These are phyloP conservation scores for Lysiphlebus fabarum DNA, from an alignment of 1,140 invertebrate genomes.

Conservation along the genomic window DNA sequence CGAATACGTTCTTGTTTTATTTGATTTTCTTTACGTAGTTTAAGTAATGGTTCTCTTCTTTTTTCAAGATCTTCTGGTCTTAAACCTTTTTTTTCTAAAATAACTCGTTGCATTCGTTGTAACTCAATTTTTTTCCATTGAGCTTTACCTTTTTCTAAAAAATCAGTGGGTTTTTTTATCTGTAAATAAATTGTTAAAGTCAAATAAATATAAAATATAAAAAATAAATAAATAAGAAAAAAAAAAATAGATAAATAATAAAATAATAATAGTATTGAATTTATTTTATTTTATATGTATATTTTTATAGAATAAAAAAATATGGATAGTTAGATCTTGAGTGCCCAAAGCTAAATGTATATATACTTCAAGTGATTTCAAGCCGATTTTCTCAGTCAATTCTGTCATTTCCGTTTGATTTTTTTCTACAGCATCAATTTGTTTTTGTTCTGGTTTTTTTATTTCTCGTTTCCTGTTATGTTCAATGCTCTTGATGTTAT, in stretches of 20 bases:
- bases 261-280: conserved; percentile 1
- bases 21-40: conserved; percentile 45
- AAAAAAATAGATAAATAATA: background rate
- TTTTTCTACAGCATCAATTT: conserved; percentile 25
- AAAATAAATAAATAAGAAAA: conserved; percentile 5
- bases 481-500: conserved; percentile 25
- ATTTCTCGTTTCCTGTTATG: conserved; percentile 20
- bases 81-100: conserved; percentile 52
- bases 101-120: conserved; percentile 50
- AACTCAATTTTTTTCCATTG: conserved; percentile 48
- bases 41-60: conserved; percentile 46
- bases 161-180: conserved; percentile 36
- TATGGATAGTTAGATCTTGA: background rate
- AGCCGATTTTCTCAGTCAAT: conserved; percentile 9
- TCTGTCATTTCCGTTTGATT: conserved; percentile 25
- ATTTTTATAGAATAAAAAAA: background rate
- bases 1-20: conserved; percentile 43
- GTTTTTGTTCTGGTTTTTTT: conserved; percentile 21
- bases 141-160: conserved; percentile 42
- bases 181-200: conserved; percentile 14
- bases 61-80: conserved; percentile 50
- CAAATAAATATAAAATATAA: conserved; percentile 4
- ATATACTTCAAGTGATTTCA: conserved; percentile 6
- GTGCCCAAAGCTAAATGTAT: no score
- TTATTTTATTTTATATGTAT: background rate